These are phyloP conservation scores for Stictocephala bisonia DNA, from an alignment of 2,888 invertebrate genomes.

Conservation along the genomic window DNA sequence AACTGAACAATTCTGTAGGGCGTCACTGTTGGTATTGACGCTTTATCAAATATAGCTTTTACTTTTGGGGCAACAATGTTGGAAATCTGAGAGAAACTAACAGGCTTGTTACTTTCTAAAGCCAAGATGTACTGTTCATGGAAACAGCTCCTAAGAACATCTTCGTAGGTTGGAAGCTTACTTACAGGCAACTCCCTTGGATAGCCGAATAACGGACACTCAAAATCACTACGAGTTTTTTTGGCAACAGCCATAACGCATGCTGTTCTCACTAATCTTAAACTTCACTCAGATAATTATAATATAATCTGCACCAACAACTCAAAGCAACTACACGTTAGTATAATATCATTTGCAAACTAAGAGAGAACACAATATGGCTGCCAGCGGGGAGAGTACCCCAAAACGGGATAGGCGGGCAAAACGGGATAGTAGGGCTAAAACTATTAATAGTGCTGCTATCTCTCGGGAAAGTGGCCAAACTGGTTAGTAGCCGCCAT, in stretches of 20 bases:
- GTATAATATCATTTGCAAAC: too few species aligned
- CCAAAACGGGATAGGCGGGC: too few species aligned
- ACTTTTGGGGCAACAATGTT: slow-evolving; percentile 34
- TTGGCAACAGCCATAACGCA: slow-evolving; percentile 10
- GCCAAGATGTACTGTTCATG: slow-evolving; percentile 1
- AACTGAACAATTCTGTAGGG: slow-evolving; percentile 32
- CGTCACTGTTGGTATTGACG: slow-evolving; percentile 42
- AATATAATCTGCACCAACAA: too few species aligned
- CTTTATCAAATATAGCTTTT: slow-evolving; percentile 33
- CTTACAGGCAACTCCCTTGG: slow-evolving; percentile 9
- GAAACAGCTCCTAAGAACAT: slow-evolving; percentile 7
- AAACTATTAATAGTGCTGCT: too few species aligned
- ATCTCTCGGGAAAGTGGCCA: too few species aligned
- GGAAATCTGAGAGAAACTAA: slow-evolving; percentile 33
- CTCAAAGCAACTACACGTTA: too few species aligned
- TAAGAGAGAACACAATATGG: too few species aligned
- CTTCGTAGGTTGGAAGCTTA: slow-evolving; percentile 18
- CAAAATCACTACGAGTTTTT: slow-evolving; percentile 7
- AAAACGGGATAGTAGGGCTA: too few species aligned
- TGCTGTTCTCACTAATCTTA: too few species aligned
- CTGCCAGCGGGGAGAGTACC: too few species aligned
- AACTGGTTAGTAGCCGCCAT: too few species aligned
- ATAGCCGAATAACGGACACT: slow-evolving; percentile 5
- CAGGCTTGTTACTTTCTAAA: slow-evolving; percentile 1
- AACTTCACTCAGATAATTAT: too few species aligned